Base-by-base conservation (phyloP, 2,888 invertebrate genomes). In the Herminia tarsipennalis region DNA sequence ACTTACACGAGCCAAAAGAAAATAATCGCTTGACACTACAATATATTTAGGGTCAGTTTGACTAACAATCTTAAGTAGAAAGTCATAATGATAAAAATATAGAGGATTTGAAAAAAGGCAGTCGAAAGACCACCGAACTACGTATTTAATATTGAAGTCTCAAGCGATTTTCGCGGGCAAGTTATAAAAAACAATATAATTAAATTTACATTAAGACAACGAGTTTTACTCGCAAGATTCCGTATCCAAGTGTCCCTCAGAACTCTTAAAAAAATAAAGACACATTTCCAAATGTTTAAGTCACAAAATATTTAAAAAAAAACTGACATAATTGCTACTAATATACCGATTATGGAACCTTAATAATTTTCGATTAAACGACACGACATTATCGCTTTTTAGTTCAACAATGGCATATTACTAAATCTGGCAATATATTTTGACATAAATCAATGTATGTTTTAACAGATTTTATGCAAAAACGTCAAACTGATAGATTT, bases 191-290 rank as follows among this genome's bases (percentile, higher is more conserved):
- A 30, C 25, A 51, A 48, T 38, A 30, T 30, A 28, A n/a, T 18
- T n/a, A 20, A 47, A 47, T 54, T 42, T 58, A 50, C 50, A 47
- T 46, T 37, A 24, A 39, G 35, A 39, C 46, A 46, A 46, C 54
- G 62, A 65, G 62, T 65, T 53, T 41, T 10, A 62, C 66, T 65
- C 66, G 57, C 21, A 21, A 28, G 42, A 43, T 53, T 49, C 40
- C 51, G 47, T 43, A 44, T 5, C 20, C 5, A 27, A 17, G 13
- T 2, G 12, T 5, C 10, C 2, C 20, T 10, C 3, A 16, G 4
- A 25, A 25, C 17, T 24, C 29, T 3, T 8, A n/a, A 5, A 9
- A 13, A 34, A 12, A 14, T 20, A 14, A 20, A n/a, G n/a, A n/a
- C n/a, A n/a, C n/a, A 28, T 17, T 8, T 9, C 4, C 1, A 16